Evolutionary conservation across 2,113 vertebrate genomes (phyloP), one percentile per base, ranked within the genome.

Genomic region (Tiliqua scincoides): DNA sequence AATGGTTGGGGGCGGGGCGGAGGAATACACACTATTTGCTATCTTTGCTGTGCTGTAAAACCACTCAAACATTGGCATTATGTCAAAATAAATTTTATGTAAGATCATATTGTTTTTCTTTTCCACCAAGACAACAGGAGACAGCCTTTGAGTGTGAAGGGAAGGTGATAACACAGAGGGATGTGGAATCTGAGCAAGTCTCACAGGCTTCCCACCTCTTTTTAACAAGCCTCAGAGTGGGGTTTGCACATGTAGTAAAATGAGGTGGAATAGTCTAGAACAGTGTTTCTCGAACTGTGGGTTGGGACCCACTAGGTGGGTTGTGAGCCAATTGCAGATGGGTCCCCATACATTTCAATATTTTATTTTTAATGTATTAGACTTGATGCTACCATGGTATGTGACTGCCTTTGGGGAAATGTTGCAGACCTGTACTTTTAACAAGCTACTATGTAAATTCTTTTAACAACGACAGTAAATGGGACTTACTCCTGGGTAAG

Each of bases 31-130:
- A 21, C 67, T 8, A 3, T 27, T 59, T 1, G 23, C 2, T 59
- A 32, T 17, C 4, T 30, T 63, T 54, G 18, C 17, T 5, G 11
- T n/a, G 40, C 20, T 65, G 21, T 35, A 18, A 65, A 84, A 40
- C 11, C 84, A 78, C 32, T 25, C 52, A 54, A 67, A 54, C n/a
- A 52, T 54, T 40, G 37, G 25, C 35, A 35, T 35, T 84, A 77
- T 77, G 83, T 76, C 73, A 85, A 85, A 85, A 85, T 85, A 85
- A 85, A 85, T 15, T 85, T 84, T 75, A 85, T 85, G 62, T 23
- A 54, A 77, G 43, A 68, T 67, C 73, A 84, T 57, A 32, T 83
- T 30, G 67, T 35, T 65, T 80, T 23, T 59, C 21, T 85, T 85
- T 62, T 54, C 77, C 40, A 37, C 57, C 30, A 72, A 37, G 48